A percentile compares a stretch with the other conserved stretches of the same genome.
These are phyloP conservation scores for Holothuria scabra DNA, from an alignment of 53 echinoderm and acorn worm genomes.

Conservation along the genomic window DNA sequence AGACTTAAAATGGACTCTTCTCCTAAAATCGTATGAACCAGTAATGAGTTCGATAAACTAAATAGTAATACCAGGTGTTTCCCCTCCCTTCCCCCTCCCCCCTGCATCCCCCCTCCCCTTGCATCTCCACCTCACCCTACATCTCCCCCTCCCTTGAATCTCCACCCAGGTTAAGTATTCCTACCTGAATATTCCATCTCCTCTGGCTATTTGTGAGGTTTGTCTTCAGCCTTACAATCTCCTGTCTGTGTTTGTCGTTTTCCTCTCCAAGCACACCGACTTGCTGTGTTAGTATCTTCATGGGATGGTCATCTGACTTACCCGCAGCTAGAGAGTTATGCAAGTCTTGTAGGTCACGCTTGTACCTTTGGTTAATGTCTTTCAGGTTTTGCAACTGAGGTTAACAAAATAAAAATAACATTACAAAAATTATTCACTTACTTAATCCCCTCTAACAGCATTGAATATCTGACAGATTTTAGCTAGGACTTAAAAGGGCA, in stretches of 20 bases:
- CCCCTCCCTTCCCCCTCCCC: too few relatives aligned
- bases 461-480: too few relatives aligned
- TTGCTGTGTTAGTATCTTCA: slow-evolving; percentile 77
- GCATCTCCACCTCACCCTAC: not conserved
- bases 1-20: too few relatives aligned
- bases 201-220: slow-evolving; percentile 75
- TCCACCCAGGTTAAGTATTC: not conserved
- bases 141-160: slow-evolving; percentile 12
- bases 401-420: too few relatives aligned
- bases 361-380: slow-evolving; percentile 74
- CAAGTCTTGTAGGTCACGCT: slow-evolving; percentile 69
- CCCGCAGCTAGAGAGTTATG: slow-evolving; percentile 57
- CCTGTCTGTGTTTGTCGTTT: slow-evolving; percentile 93
- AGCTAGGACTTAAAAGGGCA: too few relatives aligned
- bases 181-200: slow-evolving; percentile 69
- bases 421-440: too few relatives aligned
- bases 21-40: too few relatives aligned
- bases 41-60: too few relatives aligned
- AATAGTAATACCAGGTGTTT: too few relatives aligned
- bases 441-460: too few relatives aligned
- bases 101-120: too few relatives aligned
- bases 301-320: slow-evolving; percentile 66
- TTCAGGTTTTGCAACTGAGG: slow-evolving; percentile 66
- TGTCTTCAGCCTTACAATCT: slow-evolving; percentile 85
- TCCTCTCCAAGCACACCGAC: slow-evolving; percentile 80